Conservation (phyloP, 2,888 invertebrate genomes). For the Antheraea yamamai region DNA sequence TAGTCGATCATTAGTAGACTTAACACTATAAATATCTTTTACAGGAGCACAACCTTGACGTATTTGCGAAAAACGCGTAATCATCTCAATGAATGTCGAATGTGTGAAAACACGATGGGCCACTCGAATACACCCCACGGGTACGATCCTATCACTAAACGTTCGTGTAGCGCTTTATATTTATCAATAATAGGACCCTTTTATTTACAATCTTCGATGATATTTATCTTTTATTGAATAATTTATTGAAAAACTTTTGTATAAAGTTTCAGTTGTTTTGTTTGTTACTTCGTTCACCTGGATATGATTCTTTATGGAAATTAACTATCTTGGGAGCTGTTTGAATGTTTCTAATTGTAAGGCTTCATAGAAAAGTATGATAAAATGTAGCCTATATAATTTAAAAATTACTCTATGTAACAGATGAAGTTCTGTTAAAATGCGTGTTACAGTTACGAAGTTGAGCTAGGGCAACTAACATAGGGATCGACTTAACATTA, state of each 20-base stretch:
- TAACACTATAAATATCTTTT: slow-evolving; percentile 14
- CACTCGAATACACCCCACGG: slow-evolving; percentile 39
- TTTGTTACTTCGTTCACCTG: not conserved
- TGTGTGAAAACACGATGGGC: slow-evolving; percentile 59
- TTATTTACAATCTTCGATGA: slow-evolving; percentile 21
- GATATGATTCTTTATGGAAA: too few species aligned
- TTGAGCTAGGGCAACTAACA: too few species aligned
- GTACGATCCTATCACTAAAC: slow-evolving; percentile 40
- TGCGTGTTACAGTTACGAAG: too few species aligned
- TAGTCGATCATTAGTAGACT: slow-evolving; percentile 9
- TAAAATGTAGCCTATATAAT: too few species aligned
- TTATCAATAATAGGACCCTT: slow-evolving; percentile 28
- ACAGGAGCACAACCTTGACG: slow-evolving; percentile 28
- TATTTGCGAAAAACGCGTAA: slow-evolving; percentile 55
- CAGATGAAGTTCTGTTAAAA: too few species aligned
- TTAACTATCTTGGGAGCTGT: too few species aligned
- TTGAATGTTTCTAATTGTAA: too few species aligned
- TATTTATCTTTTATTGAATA: slow-evolving; percentile 22
- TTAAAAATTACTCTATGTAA: too few species aligned
- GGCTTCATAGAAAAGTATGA: too few species aligned
- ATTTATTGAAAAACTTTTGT: slow-evolving; percentile 24
- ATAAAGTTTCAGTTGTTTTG: not conserved
- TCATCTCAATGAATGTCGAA: slow-evolving; percentile 70
- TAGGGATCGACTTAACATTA: too few species aligned
- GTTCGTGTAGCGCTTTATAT: slow-evolving; percentile 30